Base-by-base conservation (phyloP, 2,888 invertebrate species). In the Acanthosepion pharaonis region DNA sequence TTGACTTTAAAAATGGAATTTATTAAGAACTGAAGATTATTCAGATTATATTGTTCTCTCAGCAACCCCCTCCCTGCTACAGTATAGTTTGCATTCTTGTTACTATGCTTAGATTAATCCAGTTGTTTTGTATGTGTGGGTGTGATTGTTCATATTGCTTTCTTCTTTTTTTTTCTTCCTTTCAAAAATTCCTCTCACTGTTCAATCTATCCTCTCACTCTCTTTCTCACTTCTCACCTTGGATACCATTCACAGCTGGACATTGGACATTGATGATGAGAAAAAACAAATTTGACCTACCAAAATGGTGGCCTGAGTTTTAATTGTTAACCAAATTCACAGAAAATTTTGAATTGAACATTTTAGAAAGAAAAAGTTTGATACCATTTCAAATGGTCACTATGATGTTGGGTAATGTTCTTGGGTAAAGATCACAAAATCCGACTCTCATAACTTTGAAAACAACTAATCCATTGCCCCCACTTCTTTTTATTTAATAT, bases 211-310 rank as follows among this genome's bases (percentile, higher is more conserved):
- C 8, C n/a, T 33, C 2, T 33, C 11, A 4, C n/a, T n/a, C 18
- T n/a, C 33, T 9, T 33, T 9, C 78, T n/a, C 15, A 15, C n/a
- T n/a, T 33, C n/a, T n/a, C n/a, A n/a, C n/a, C 15, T 78, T 33
- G n/a, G n/a, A 78, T n/a, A 33, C 78, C 78, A 78, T 78, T 78
- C 78, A 78, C n/a, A 33, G 78, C n/a, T 78, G 78, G 78, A 78
- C 78, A 78, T 78, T 78, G 78, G 78, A 78, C 78, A 33, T 78
- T 33, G 78, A 78, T 78, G 78, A 78, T 0, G 33, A n/a, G 78
- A 33, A n/a, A 78, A 11, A 78, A 1, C n/a, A n/a, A 78, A 78
- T 15, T 33, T 78, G 15, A 78, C 15, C 18, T n/a, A 18, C 11
- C 9, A 78, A n/a, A n/a, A 78, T n/a, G 8, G 15, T 5, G 11